Evolutionary conservation across 2,113 vertebrate genomes (phyloP).

Genomic region (Gracilinanus agilis): DNA sequence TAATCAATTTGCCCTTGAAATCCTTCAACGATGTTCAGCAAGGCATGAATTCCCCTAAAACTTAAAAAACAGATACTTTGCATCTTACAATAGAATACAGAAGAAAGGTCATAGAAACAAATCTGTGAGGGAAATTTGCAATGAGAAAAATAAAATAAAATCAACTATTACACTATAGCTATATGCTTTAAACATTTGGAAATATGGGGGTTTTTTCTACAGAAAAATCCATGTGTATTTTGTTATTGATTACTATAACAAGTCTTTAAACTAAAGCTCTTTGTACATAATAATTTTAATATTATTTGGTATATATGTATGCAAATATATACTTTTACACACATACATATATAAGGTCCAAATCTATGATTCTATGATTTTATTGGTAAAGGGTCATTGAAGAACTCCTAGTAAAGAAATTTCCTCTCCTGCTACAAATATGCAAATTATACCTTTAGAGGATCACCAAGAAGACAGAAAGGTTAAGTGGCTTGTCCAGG

Average conservation of each 20-base stretch:
- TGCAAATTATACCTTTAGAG: neutral
- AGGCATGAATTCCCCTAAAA: conserved; percentile 1
- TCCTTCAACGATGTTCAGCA: neutral
- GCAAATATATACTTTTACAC: too few species aligned
- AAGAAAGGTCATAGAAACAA: conserved; percentile 22
- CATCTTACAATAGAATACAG: conserved; percentile 12
- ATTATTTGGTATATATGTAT: neutral
- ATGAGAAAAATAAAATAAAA: conserved; percentile 42
- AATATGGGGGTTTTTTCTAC: neutral
- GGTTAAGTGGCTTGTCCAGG: neutral
- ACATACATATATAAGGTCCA: neutral
- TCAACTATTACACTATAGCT: conserved; percentile 12
- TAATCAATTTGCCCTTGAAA: conserved; percentile 15
- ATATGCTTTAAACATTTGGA: conserved; percentile 10
- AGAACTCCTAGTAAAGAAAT: neutral
- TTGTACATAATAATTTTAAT: too few species aligned
- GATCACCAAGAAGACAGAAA: neutral
- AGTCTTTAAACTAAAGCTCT: neutral
- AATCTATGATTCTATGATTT: neutral
- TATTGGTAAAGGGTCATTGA: neutral
- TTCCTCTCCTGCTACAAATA: neutral
- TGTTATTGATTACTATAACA: neutral
- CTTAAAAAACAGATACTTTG: conserved; percentile 29
- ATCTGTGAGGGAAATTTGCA: conserved; percentile 46
- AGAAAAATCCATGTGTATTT: neutral